Percentiles rank a stretch among this genome's conserved stretches.
phyloP scores from a whole-genome alignment of 2,113 vertebrate genomes.

The Tragulus kanchil region DNA sequence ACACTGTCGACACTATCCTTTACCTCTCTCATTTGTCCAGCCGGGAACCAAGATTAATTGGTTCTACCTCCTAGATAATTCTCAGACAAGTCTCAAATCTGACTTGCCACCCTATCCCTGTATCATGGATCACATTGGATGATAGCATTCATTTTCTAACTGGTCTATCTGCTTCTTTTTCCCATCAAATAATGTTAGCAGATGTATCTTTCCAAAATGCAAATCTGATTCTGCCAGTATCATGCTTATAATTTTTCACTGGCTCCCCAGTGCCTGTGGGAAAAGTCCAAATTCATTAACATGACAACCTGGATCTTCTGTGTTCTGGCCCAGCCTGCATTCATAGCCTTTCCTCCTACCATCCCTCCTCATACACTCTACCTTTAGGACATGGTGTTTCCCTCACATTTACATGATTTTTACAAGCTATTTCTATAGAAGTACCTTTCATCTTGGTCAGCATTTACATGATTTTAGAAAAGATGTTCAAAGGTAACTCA shows the following conservation, averaged over 20 bases:
- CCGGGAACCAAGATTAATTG: background rate
- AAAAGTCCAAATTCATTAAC: slow-evolving; percentile 14
- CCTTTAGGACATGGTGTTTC: background rate
- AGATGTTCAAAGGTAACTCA: background rate
- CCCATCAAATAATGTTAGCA: background rate
- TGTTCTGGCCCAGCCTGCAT: background rate
- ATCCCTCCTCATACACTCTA: background rate
- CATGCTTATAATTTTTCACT: background rate
- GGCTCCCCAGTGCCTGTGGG: background rate
- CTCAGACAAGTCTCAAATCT: slow-evolving; percentile 37
- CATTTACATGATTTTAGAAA: no score
- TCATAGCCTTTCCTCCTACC: background rate
- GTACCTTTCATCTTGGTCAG: slow-evolving; percentile 48
- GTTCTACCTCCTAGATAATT: background rate
- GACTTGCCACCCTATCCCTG: background rate
- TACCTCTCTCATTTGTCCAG: background rate
- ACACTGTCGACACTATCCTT: background rate
- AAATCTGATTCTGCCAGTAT: background rate
- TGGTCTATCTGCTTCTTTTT: background rate
- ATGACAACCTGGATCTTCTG: background rate
- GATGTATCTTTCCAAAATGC: slow-evolving; percentile 34
- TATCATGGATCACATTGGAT: background rate
- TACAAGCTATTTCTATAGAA: background rate
- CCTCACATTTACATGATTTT: slow-evolving; percentile 37
- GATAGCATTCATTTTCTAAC: slow-evolving; percentile 34